Percentiles rank a stretch among this genome's conserved stretches.
Evolutionary conservation across 2,888 invertebrate genomes (phyloP).

Genomic region (Cantharis rustica): DNA sequence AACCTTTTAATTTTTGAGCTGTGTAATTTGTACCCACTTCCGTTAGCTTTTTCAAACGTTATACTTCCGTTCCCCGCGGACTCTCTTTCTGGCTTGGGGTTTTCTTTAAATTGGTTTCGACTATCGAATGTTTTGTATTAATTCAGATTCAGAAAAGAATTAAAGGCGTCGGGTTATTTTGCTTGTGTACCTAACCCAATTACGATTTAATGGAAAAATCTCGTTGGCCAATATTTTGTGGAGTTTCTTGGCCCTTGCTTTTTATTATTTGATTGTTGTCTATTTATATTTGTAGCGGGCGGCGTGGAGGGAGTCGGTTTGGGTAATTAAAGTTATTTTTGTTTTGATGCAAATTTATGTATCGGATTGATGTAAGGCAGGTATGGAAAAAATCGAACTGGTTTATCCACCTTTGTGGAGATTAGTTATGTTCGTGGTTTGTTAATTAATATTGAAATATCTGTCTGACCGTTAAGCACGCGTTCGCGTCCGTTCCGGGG

Average conservation of each 20-base stretch:
- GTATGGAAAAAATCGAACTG: neutral
- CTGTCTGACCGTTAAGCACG: slow-evolving; percentile 6
- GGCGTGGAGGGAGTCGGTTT: neutral
- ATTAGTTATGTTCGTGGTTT: neutral
- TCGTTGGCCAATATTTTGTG: neutral
- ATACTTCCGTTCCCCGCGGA: neutral
- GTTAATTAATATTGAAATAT: neutral
- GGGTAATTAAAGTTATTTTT: neutral
- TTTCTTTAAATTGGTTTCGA: neutral
- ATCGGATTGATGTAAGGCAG: neutral
- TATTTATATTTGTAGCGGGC: neutral
- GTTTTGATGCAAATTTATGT: neutral
- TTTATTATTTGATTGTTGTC: neutral
- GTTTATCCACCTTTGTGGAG: neutral
- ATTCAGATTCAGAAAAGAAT: neutral
- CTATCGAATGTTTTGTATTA: neutral
- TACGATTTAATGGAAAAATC: slow-evolving; percentile 1
- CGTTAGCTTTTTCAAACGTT: neutral
- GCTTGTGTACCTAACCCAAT: neutral
- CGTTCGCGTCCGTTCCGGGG: slow-evolving; percentile 11
- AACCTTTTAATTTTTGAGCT: neutral
- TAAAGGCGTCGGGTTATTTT: neutral
- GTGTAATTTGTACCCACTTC: neutral
- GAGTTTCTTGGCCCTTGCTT: neutral
- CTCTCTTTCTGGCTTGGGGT: neutral